Evolutionary conservation across 2,797 vertebrate species (phyloP).

Genomic region (Morelia viridis): DNA sequence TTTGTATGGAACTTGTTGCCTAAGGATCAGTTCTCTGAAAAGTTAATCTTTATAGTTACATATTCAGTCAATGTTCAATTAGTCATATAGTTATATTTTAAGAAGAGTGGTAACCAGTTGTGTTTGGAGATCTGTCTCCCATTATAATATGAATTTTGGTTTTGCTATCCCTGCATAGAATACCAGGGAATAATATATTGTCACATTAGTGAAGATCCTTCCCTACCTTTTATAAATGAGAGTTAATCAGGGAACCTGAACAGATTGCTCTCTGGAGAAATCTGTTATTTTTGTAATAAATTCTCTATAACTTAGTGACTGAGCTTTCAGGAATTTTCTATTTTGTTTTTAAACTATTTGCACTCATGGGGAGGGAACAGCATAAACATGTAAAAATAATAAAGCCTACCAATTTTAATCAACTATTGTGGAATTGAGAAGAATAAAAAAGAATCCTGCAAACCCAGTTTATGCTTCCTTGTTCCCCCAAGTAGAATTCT

Average conservation of each 20-base stretch:
- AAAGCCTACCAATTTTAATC: conserved; percentile 39
- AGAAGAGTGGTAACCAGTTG: conserved; percentile 20
- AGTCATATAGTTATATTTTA: conserved; percentile 34
- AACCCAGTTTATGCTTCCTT: conserved; percentile 1
- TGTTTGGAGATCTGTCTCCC: neutral
- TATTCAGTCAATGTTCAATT: neutral
- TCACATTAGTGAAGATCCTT: conserved; percentile 37
- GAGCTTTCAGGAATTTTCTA: conserved; percentile 52
- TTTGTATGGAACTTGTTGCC: neutral
- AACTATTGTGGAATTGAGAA: conserved; percentile 17
- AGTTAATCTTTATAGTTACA: neutral
- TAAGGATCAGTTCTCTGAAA: neutral
- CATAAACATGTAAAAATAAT: neutral
- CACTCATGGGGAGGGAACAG: conserved; percentile 11
- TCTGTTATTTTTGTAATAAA: conserved; percentile 62
- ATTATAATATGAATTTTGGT: conserved; percentile 32
- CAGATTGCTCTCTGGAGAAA: conserved; percentile 51
- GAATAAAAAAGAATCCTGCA: neutral
- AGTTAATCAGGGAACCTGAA: conserved; percentile 47
- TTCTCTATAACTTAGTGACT: conserved; percentile 60
- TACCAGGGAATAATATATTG: conserved; percentile 42
- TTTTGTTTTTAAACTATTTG: conserved; percentile 56
- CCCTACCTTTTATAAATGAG: conserved; percentile 36
- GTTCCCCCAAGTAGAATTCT: conserved; percentile 38
- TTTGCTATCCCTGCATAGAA: conserved; percentile 42